A percentile compares a stretch with the other conserved stretches of the same genome.
Evolutionary conservation across 2,888 invertebrate species (phyloP).

Genomic region (Cryptops parisi): DNA sequence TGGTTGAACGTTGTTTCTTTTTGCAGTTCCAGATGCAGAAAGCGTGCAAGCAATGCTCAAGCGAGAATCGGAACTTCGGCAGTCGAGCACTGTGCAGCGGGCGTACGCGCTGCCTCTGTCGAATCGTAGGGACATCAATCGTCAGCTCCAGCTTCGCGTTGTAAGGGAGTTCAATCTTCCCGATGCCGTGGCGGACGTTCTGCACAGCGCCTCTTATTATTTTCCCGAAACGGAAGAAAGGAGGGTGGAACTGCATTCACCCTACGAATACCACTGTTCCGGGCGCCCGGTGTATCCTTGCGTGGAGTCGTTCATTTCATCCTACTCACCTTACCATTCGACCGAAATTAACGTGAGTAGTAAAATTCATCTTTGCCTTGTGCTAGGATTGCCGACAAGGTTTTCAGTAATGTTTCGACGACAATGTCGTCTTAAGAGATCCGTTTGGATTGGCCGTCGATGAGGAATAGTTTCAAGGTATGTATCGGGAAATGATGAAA

Average conservation of each 20-base stretch:
- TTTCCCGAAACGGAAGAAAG: slow-evolving; percentile 14
- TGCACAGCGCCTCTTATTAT: slow-evolving; percentile 35
- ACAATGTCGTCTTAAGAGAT: too few relatives aligned
- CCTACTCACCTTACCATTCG: background rate
- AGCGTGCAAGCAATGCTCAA: slow-evolving; percentile 65
- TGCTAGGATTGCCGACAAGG: too few relatives aligned
- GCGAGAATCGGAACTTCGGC: slow-evolving; percentile 66
- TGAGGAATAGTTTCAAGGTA: too few relatives aligned
- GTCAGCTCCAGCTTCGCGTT: slow-evolving; percentile 68
- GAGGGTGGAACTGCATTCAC: background rate
- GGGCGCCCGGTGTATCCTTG: background rate
- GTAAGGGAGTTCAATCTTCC: slow-evolving; percentile 89
- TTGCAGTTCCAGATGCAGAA: slow-evolving; percentile 54
- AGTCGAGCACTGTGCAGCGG: slow-evolving; percentile 60
- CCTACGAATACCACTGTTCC: background rate
- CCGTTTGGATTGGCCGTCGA: too few relatives aligned
- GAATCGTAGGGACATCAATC: slow-evolving; percentile 58
- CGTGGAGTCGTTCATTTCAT: background rate
- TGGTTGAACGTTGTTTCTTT: background rate
- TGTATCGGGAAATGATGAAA: too few relatives aligned
- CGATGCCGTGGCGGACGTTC: slow-evolving; percentile 65
- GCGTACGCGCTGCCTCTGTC: slow-evolving; percentile 60
- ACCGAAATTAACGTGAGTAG: background rate
- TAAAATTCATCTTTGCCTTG: too few relatives aligned
- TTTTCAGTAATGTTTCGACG: too few relatives aligned